phyloP scores from a whole-genome alignment of 2,797 vertebrate genomes.

The Varecia variegata region DNA sequence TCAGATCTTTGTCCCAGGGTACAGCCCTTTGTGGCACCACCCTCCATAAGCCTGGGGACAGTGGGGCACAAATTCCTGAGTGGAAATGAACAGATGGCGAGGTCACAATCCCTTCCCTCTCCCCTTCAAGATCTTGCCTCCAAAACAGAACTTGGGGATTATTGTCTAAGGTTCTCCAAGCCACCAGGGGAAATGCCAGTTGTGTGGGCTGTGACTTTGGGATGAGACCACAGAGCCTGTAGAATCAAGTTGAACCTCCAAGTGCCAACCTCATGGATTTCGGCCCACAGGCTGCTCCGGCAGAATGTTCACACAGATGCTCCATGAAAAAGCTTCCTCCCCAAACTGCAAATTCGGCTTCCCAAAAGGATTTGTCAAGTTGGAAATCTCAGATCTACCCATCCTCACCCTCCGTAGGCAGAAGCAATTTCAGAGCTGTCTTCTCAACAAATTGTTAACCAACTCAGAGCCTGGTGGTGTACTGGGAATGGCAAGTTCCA shows the following conservation, averaged over 20 bases:
- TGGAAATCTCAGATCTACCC: slow-evolving; percentile 23
- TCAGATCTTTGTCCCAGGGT: neutral
- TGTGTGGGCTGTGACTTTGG: slow-evolving; percentile 53
- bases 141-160: slow-evolving; percentile 1
- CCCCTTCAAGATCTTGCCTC: neutral
- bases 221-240: slow-evolving; percentile 40
- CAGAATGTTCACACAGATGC: neutral
- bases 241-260: slow-evolving; percentile 28
- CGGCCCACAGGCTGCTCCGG: neutral
- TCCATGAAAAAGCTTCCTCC: neutral
- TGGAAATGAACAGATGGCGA: neutral
- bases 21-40: neutral
- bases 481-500: neutral
- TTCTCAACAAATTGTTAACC: neutral
- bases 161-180: neutral
- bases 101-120: neutral
- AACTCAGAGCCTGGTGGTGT: neutral
- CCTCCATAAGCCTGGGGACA: neutral
- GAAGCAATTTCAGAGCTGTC: neutral
- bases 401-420: slow-evolving; percentile 14
- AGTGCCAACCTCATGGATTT: neutral
- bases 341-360: slow-evolving; percentile 29
- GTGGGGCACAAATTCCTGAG: neutral
- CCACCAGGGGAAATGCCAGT: slow-evolving; percentile 16
- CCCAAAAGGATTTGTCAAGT: neutral